A percentile compares a stretch with the other conserved stretches of the same genome.
Conservation (phyloP, 2,888 invertebrate genomes). For the Mayetiola destructor region DNA sequence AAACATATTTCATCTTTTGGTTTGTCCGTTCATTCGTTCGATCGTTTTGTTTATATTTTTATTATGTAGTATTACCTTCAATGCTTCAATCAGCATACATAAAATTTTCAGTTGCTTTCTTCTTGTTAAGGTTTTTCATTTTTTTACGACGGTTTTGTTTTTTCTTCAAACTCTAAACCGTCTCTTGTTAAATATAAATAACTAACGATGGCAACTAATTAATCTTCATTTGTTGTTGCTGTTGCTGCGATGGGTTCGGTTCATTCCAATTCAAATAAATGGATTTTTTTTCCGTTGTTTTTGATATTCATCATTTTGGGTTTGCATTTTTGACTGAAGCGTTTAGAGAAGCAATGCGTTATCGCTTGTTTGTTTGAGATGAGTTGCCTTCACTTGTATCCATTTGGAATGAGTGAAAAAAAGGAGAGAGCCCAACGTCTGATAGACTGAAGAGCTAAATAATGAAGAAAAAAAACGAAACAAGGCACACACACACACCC, state of each 20-base stretch:
- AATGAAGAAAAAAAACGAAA: neutral
- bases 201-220: conserved; percentile 8
- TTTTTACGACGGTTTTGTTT: neutral
- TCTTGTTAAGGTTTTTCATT: neutral
- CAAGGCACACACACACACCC: neutral
- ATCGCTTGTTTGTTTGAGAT: too few relatives aligned
- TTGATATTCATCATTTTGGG: neutral
- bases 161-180: neutral
- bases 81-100: neutral
- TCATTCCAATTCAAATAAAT: too few relatives aligned
- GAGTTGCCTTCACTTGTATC: too few relatives aligned
- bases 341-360: too few relatives aligned
- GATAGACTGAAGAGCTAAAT: neutral
- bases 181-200: conserved; percentile 7
- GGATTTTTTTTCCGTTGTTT: neutral
- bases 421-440: neutral
- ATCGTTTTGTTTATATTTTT: neutral
- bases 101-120: neutral
- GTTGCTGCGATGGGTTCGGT: conserved; percentile 4
- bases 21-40: neutral
- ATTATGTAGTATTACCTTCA: too few relatives aligned
- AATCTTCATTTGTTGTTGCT: conserved; percentile 10
- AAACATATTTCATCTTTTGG: too few relatives aligned
- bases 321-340: neutral
- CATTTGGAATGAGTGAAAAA: neutral